Conservation (phyloP, 1,140 invertebrate genomes). For the Teleogryllus occipitalis region DNA sequence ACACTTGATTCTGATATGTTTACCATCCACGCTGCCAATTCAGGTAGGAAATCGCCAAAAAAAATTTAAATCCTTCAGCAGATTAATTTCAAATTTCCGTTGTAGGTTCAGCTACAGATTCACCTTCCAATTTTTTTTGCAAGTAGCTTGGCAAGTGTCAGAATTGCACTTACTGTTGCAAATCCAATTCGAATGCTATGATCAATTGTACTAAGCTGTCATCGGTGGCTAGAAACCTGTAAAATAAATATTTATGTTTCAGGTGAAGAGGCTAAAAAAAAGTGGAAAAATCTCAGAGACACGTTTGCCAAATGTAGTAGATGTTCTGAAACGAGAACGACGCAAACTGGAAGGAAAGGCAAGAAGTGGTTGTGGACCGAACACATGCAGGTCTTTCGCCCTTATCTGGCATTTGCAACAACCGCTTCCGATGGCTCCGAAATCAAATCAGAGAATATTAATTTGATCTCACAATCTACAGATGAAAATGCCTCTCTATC, state of each 20-base stretch:
- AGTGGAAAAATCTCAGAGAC: conserved; percentile 8
- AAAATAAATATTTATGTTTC: neutral
- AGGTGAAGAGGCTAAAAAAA: conserved; percentile 2
- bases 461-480: too few species aligned
- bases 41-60: too few species aligned
- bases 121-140: too few species aligned
- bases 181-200: neutral
- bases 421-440: neutral
- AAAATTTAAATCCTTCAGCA: too few species aligned
- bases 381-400: neutral
- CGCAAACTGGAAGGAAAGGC: neutral
- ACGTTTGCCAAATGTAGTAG: neutral
- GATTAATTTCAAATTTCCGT: too few species aligned
- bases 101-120: too few species aligned
- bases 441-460: neutral
- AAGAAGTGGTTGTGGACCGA: neutral
- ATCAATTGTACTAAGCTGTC: neutral
- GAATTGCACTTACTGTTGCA: neutral
- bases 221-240: too few species aligned
- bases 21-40: too few species aligned
- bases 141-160: neutral
- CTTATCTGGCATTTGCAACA: neutral
- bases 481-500: neutral
- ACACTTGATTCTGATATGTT: too few species aligned
- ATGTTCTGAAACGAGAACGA: neutral